A percentile compares a stretch with the other conserved stretches of the same genome.
phyloP scores from a whole-genome alignment of 1,140 invertebrate species.

The Notospermus geniculatus region DNA sequence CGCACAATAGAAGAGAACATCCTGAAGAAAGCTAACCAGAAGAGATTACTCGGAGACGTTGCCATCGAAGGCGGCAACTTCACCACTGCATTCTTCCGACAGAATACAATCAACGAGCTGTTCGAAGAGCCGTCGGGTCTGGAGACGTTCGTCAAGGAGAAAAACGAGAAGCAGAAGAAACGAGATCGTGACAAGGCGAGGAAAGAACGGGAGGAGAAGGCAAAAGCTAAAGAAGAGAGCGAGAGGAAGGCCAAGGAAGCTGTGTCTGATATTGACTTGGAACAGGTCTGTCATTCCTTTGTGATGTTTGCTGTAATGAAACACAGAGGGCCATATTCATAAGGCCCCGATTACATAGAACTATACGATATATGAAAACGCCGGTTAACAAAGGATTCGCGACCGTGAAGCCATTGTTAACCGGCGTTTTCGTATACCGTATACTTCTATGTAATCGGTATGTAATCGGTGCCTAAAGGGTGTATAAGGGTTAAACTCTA shows the following conservation, averaged over 20 bases:
- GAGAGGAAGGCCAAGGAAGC: constrained; percentile 2
- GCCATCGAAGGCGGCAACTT: constrained; percentile 99
- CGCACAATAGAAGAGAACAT: constrained; percentile 99
- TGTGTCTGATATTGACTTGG: constrained; percentile 34
- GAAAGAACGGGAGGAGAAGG: constrained; percentile 21
- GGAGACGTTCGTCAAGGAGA: constrained; percentile 65
- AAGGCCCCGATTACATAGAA: too few species aligned
- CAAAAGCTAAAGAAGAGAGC: constrained; percentile 24
- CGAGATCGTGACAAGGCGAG: constrained; percentile 23
- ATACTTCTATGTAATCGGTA: too few species aligned
- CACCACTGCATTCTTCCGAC: constrained; percentile 94
- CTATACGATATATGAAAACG: too few species aligned
- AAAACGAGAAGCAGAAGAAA: constrained; percentile 35
- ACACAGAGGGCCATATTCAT: background rate
- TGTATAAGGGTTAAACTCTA: too few species aligned
- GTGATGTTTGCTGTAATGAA: background rate
- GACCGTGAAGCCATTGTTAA: too few species aligned
- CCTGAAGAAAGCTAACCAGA: constrained; percentile 97
- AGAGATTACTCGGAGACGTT: constrained; percentile 90
- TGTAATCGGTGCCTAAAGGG: too few species aligned
- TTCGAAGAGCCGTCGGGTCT: constrained; percentile 69
- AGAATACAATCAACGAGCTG: constrained; percentile 89
- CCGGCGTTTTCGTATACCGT: too few species aligned
- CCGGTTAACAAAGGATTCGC: too few species aligned
- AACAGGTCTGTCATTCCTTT: constrained; percentile 42